A percentile compares a stretch with the other conserved stretches of the same genome.
Conservation (phyloP, 2,797 vertebrate genomes). For the Gila robusta region DNA sequence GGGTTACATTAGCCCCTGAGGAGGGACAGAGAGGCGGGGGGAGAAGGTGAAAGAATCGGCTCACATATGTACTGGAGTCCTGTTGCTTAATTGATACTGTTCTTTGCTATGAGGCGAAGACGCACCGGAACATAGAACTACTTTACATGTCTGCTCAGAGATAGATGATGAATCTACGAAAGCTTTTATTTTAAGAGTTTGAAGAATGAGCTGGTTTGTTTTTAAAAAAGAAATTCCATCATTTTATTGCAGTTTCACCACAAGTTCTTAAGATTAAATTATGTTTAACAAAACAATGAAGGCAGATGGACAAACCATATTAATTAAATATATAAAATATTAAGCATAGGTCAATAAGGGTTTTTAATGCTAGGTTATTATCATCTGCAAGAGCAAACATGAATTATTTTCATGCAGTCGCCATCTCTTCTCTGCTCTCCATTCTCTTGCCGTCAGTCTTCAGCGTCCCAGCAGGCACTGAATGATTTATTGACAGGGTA, state of each 20-base stretch:
- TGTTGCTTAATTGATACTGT: conserved; percentile 14
- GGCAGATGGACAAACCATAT: background rate
- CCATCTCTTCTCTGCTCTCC: conserved; percentile 22
- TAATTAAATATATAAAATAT: background rate
- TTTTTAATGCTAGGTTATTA: background rate
- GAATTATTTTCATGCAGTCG: background rate
- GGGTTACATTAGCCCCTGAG: conserved; percentile 47
- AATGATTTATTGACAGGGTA: conserved; percentile 83
- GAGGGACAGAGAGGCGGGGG: background rate
- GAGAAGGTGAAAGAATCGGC: background rate
- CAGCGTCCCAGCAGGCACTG: conserved; percentile 72
- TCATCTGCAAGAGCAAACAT: conserved; percentile 18
- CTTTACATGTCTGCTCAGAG: conserved; percentile 10
- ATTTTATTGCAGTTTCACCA: background rate
- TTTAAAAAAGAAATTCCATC: background rate
- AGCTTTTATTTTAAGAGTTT: conserved; percentile 25
- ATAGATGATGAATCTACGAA: conserved; percentile 19
- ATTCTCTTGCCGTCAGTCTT: conserved; percentile 69
- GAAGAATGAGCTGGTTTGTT: background rate
- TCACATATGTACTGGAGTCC: conserved; percentile 19
- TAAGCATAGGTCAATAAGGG: background rate
- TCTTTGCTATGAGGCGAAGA: conserved; percentile 62
- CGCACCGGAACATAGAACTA: conserved; percentile 4
- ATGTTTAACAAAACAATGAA: background rate
- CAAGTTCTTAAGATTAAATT: background rate